phyloP scores from a whole-genome alignment of 2,797 vertebrate species.

The Paramormyrops hopkinsi region DNA sequence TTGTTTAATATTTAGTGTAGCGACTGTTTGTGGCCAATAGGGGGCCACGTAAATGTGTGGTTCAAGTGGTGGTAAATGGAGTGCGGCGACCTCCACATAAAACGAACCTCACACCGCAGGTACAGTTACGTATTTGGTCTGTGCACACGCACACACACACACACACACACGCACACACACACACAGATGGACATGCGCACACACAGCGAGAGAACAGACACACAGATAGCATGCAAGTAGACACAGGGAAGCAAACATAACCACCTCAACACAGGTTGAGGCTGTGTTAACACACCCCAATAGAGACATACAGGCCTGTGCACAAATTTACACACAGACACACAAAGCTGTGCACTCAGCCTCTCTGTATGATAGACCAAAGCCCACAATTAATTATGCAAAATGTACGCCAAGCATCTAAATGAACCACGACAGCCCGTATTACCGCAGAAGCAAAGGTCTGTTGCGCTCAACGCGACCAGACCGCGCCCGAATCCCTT shows the following conservation, averaged over 20 bases:
- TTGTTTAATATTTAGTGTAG: neutral
- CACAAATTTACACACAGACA: neutral
- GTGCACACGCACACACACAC: neutral
- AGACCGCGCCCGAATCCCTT: neutral
- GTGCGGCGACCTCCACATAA: neutral
- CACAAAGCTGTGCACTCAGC: neutral
- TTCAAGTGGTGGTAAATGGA: neutral
- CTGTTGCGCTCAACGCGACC: neutral
- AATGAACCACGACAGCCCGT: neutral
- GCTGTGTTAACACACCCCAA: neutral
- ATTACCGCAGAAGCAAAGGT: neutral
- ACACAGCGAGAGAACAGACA: neutral
- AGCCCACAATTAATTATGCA: neutral
- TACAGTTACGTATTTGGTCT: slow-evolving; percentile 7
- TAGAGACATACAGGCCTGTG: neutral
- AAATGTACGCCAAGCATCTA: neutral
- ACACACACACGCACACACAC: neutral
- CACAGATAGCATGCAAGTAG: neutral
- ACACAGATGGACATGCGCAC: neutral
- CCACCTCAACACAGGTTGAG: neutral
- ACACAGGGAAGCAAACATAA: neutral
- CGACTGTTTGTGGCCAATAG: neutral
- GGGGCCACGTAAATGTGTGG: neutral
- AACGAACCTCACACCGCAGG: neutral
- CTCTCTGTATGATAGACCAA: neutral